These are phyloP conservation scores for Myopa tessellatipennis DNA, from an alignment of 2,888 invertebrate genomes.

Conservation along the genomic window DNA sequence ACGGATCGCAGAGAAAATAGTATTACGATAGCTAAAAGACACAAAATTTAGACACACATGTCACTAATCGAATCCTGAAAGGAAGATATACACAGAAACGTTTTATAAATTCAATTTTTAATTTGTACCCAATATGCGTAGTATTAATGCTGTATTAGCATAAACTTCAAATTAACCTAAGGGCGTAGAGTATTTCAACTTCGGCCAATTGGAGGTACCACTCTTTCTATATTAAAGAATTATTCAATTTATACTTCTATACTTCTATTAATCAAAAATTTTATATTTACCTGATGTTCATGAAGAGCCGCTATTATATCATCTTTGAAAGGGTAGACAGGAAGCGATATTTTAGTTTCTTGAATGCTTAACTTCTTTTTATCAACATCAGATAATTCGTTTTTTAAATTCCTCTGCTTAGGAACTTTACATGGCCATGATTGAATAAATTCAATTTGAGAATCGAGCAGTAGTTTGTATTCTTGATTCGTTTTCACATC, in stretches of 20 bases:
- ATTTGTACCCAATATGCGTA: no score
- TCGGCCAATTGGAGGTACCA: no score
- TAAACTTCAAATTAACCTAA: no score
- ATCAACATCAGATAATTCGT: slow-evolving; percentile 76
- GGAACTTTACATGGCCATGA: slow-evolving; percentile 83
- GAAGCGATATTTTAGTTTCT: slow-evolving; percentile 92
- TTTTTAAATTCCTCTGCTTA: slow-evolving; percentile 67
- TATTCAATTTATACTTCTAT: no score
- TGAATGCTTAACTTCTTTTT: slow-evolving; percentile 84
- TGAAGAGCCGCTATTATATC: slow-evolving; percentile 91
- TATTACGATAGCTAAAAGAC: slow-evolving; percentile 44
- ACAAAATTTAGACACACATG: slow-evolving; percentile 38
- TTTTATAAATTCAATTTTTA: not conserved
- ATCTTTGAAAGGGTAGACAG: slow-evolving; percentile 92
- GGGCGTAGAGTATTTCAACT: no score
- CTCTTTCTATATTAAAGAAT: no score
- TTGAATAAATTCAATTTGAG: slow-evolving; percentile 98
- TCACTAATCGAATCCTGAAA: not conserved
- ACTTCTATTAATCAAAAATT: no score
- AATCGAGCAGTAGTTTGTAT: slow-evolving; percentile 93
- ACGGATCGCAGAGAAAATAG: slow-evolving; percentile 44
- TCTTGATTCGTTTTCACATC: slow-evolving; percentile 81
- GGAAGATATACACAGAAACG: not conserved
- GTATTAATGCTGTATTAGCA: no score
- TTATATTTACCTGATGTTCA: slow-evolving; percentile 77